Percentiles rank a stretch among this genome's conserved stretches.
Evolutionary conservation across 2,113 vertebrate genomes (phyloP).

Genomic region (Globicephala melas): DNA sequence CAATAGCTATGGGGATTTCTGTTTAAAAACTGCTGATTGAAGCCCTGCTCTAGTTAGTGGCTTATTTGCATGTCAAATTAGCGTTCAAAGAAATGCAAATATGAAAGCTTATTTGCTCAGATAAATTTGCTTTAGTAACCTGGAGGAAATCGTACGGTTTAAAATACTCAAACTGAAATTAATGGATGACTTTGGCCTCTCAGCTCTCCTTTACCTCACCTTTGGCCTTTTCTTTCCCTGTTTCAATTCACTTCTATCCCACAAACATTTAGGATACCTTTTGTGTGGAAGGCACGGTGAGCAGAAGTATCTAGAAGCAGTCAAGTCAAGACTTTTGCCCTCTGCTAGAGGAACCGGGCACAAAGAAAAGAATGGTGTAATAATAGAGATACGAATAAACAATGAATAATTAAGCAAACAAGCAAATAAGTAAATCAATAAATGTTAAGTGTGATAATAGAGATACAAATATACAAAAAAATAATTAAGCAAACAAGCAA

Average conservation of each 20-base stretch:
- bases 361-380: background rate
- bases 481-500: background rate
- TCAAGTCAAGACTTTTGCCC: background rate
- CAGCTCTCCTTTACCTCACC: background rate
- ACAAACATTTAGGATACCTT: background rate
- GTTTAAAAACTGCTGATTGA: conserved; percentile 55
- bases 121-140: conserved; percentile 77
- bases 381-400: background rate
- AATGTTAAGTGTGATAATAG: background rate
- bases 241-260: background rate
- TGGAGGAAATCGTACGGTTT: conserved; percentile 68
- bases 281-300: background rate
- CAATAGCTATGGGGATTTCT: conserved; percentile 58
- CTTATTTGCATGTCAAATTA: conserved; percentile 75
- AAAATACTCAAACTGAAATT: conserved; percentile 53
- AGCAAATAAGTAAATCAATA: background rate
- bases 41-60: conserved; percentile 64
- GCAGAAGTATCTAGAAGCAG: background rate
- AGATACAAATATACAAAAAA: background rate
- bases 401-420: background rate
- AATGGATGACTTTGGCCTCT: conserved; percentile 28
- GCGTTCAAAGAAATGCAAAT: conserved; percentile 76
- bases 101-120: conserved; percentile 71
- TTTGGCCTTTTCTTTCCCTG: background rate
- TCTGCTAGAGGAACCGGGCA: background rate